Evolutionary conservation across 2,113 vertebrate genomes (phyloP).

Genomic region (Bolborhynchus lineola): DNA sequence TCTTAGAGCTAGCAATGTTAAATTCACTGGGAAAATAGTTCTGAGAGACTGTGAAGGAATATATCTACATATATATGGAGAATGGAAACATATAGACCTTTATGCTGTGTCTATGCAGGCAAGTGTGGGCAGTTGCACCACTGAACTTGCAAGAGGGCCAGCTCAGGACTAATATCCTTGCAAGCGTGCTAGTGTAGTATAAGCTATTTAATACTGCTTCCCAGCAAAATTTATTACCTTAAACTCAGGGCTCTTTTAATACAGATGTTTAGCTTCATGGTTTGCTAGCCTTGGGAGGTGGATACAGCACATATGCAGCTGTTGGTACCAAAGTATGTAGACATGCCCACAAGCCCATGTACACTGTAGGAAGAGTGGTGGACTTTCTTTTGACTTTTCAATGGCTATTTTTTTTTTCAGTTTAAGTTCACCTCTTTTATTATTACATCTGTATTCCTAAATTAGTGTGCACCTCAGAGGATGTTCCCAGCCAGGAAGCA

Average conservation of each 20-base stretch:
- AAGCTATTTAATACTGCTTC: background rate
- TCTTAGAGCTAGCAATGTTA: background rate
- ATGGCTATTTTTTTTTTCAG: background rate
- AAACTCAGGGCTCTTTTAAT: background rate
- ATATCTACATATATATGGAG: background rate
- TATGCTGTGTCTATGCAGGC: background rate
- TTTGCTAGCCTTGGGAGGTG: background rate
- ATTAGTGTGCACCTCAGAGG: background rate
- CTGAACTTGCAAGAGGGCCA: background rate
- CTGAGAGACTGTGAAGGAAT: background rate
- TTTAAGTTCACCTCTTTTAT: background rate
- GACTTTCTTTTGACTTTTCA: background rate
- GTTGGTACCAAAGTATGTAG: background rate
- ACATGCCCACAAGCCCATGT: background rate
- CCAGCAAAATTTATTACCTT: background rate
- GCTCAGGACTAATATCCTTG: background rate
- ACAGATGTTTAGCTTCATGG: background rate
- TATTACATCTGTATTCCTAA: background rate
- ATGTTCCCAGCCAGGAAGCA: background rate
- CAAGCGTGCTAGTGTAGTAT: background rate
- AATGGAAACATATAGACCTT: background rate
- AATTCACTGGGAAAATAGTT: background rate
- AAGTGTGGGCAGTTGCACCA: background rate
- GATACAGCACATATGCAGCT: background rate
- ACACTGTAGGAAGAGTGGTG: background rate